These are phyloP conservation scores for Empidonax alnorum DNA, from an alignment of 2,113 vertebrate genomes.

Conservation along the genomic window DNA sequence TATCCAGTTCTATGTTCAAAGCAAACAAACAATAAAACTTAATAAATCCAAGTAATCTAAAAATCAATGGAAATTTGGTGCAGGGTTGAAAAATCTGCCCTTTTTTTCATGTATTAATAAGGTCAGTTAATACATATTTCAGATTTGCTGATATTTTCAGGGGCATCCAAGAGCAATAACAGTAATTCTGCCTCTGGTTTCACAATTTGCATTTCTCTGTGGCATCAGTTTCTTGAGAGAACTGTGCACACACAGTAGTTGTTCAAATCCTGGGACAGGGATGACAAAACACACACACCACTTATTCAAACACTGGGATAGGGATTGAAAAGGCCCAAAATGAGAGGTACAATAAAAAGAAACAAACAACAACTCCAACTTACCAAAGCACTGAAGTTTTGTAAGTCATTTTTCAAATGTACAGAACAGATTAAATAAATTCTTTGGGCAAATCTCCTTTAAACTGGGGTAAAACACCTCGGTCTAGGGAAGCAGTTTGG, in stretches of 20 bases:
- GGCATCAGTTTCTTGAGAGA: not conserved
- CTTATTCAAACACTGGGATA: not conserved
- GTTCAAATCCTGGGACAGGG: rapidly evolving
- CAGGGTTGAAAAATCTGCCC: not conserved
- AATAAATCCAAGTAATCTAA: not conserved
- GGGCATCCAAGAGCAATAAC: rapidly evolving
- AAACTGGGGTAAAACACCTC: not conserved
- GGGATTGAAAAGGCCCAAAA: not conserved
- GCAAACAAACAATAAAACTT: not conserved
- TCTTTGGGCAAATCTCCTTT: not conserved
- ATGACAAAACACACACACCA: not conserved
- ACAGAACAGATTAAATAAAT: not conserved
- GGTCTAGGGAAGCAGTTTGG: not conserved
- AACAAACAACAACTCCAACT: rapidly evolving
- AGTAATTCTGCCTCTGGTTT: not conserved
- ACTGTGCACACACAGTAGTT: rapidly evolving
- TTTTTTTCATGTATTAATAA: not conserved
- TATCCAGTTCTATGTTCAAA: not conserved
- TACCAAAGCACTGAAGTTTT: not conserved
- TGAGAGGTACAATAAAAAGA: not conserved
- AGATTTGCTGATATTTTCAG: not conserved
- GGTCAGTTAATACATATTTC: not conserved
- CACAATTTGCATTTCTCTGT: not conserved
- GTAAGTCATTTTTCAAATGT: not conserved
- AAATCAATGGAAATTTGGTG: not conserved